Evolutionary conservation across 2,797 vertebrate species (phyloP), one percentile per base, ranked within the genome.

Genomic region (Heliangelus exortis): DNA sequence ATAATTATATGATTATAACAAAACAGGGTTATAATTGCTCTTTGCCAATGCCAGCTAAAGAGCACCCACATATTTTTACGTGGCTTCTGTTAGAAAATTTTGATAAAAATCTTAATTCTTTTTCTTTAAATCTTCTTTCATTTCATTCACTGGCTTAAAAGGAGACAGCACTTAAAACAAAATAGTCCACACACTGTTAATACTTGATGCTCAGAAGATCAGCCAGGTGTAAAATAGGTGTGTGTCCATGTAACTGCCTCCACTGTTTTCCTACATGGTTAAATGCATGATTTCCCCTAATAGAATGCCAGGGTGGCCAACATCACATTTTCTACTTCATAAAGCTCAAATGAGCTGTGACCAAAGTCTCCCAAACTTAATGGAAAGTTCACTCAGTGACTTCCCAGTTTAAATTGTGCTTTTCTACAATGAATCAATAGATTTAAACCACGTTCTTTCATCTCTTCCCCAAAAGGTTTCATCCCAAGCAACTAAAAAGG

Each of bases 291-390:
- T 96, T 98, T 97, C 97, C 95, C 91, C 97, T 97, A 97, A 98
- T 88, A 97, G 97, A 97, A 97, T 96, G 97, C 96, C 93, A 97
- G 88, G 96, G 97, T 97, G 96, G 94, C 68, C 95, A 76, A 95
- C 97, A 98, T 96, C 97, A 93, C 97, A 97, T 98, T 98, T 98
- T 98, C 97, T 97, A 97, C 97, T 97, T 97, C 97, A 98, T 97
- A 96, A 97, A 97, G 97, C 96, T 80, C 96, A 97, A 98, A 98
- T 98, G 97, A 97, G 97, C 97, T 98, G 97, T 98, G 97, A 97
- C 98, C 93, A 95, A 55, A 96, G 91, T 94, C 97, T 96, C 95
- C 96, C 95, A 88, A 97, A 97, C 96, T 97, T 97, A 98, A 98
- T 97, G 96, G 89, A 95, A 98, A 98, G 97, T 98, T 97, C 97